phyloP scores from a whole-genome alignment of 53 echinoderm and acorn worm genomes.

The Hippasteria phrygiana region DNA sequence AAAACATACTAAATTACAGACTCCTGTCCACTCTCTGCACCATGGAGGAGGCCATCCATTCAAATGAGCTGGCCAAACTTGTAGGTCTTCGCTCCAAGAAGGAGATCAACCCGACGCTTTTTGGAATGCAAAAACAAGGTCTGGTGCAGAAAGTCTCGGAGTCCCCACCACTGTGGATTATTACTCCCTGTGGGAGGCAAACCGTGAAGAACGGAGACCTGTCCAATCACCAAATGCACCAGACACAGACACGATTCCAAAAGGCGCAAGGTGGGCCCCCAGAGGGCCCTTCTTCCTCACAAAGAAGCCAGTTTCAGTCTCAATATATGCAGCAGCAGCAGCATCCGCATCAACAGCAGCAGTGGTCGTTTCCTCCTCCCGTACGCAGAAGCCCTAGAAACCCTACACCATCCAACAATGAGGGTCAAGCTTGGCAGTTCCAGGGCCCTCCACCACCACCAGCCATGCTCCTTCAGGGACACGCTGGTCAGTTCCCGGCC shows the following conservation, averaged over 20 bases:
- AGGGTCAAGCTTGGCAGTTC: conserved; percentile 13
- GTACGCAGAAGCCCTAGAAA: conserved; percentile 20
- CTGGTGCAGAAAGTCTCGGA: conserved; percentile 83
- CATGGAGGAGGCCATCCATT: conserved; percentile 74
- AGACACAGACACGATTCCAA: conserved; percentile 10
- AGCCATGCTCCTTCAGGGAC: conserved; percentile 42
- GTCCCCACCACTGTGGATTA: conserved; percentile 86
- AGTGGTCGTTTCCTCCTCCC: conserved; percentile 34
- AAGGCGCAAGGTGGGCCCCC: conserved; percentile 26
- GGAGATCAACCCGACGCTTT: conserved; percentile 92
- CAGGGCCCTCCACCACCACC: conserved; percentile 25
- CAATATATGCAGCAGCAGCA: conserved; percentile 63
- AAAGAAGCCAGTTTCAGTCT: conserved; percentile 25
- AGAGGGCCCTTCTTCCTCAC: background rate
- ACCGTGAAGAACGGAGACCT: conserved; percentile 12
- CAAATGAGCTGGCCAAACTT: conserved; percentile 81
- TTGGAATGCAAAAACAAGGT: conserved; percentile 83
- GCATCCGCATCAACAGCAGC: too few species aligned
- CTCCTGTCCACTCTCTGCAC: conserved; percentile 68
- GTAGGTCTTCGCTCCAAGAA: conserved; percentile 81
- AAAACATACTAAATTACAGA: conserved; percentile 64
- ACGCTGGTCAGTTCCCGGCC: conserved; percentile 41
- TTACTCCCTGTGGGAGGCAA: conserved; percentile 78
- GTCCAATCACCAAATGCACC: background rate
- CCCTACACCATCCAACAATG: conserved; percentile 5